These are phyloP conservation scores for Coregonus clupeaformis DNA, from an alignment of 2,113 vertebrate species.

Conservation along the genomic window DNA sequence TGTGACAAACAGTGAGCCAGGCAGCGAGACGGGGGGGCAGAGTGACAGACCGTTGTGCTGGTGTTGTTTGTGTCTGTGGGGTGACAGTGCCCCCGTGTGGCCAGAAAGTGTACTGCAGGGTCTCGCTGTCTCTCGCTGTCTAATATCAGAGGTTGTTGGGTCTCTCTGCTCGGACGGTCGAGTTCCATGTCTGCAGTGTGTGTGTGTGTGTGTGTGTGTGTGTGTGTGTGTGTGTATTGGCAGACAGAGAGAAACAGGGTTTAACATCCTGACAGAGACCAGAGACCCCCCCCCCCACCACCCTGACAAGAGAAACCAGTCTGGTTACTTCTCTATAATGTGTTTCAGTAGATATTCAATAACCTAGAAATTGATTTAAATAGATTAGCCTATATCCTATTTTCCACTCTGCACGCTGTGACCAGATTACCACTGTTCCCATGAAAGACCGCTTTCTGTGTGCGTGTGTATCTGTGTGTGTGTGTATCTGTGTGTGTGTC, in stretches of 20 bases:
- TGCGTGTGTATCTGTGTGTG: background rate
- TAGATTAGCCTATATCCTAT: slow-evolving; percentile 61
- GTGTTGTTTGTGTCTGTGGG: slow-evolving; percentile 17
- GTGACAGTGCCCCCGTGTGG: slow-evolving; percentile 51
- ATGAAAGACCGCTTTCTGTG: background rate
- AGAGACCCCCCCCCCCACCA: background rate
- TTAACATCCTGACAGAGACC: background rate
- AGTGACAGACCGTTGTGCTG: too few species aligned
- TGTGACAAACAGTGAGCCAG: too few species aligned
- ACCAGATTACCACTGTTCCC: slow-evolving; percentile 57
- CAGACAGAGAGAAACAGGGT: background rate
- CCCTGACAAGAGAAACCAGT: slow-evolving; percentile 11
- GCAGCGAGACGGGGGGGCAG: too few species aligned
- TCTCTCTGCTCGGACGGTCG: background rate
- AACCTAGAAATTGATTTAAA: slow-evolving; percentile 48
- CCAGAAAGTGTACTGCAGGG: slow-evolving; percentile 11
- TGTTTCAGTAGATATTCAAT: slow-evolving; percentile 33
- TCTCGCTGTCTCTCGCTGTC: too few species aligned
- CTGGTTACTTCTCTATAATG: slow-evolving; percentile 1
- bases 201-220: background rate
- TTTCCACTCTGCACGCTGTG: slow-evolving; percentile 51
- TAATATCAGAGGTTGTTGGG: background rate
- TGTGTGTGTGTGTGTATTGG: slow-evolving; percentile 10
- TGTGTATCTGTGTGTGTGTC: background rate
- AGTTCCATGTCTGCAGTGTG: slow-evolving; percentile 12